Evolutionary conservation across 2,113 vertebrate species (phyloP), one percentile per base, ranked within the genome.

Genomic region (Pseudorasbora parva): DNA sequence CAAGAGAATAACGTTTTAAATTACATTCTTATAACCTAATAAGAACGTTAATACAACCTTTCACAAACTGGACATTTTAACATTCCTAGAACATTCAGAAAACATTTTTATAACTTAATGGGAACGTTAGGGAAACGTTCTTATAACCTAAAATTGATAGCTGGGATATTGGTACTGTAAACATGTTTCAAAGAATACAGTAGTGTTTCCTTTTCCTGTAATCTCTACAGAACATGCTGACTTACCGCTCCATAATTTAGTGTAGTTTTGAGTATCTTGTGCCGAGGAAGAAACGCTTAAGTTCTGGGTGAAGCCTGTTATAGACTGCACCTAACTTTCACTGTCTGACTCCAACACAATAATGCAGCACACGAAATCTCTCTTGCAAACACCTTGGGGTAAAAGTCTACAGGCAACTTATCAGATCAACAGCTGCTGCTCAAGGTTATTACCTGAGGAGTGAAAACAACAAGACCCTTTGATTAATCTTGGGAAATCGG

Each of bases 391-490:
- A 60, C 66, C 41, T 80, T 66, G 66, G 30, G 57, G 78, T 82
- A 85, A 75, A 76, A 85, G 78, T 83, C 74, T 79, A 54, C 57
- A 71, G 75, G 45, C 27, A 66, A 23, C 43, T 73, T n/a, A 72
- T 84, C 59, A 74, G 76, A 85, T 87, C 84, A 83, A 80, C 85
- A 87, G 79, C 74, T 85, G 85, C 84, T 60, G 60, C 81, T 64
- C 71, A 77, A 43, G 49, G 77, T 83, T 85, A 81, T 85, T 83
- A 81, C 76, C 83, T 80, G 59, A 76, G 81, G 60, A 74, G n/a
- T 21, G 69, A 83, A 81, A 84, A 78, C 84, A 80, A 43, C 47
- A 78, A 85, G 41, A 19, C 30, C 57, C 68, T 80, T 71, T 80
- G 86, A 85, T 81, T 81, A 81, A 84, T 81, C 79, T 72, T 62